Conservation (phyloP, 2,113 vertebrate genomes). For the Silurus meridionalis region DNA sequence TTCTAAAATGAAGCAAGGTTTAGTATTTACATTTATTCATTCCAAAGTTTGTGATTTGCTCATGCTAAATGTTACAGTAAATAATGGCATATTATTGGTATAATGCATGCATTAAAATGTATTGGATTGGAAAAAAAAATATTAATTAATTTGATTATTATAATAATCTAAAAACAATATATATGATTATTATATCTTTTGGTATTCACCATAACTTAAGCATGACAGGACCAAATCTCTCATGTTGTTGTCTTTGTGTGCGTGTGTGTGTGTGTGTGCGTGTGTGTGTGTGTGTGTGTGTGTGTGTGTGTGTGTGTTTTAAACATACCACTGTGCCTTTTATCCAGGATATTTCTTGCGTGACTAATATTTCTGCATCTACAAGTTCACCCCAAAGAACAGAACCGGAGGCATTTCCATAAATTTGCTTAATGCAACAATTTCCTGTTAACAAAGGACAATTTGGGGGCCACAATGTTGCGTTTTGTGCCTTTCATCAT, state of each 20-base stretch:
- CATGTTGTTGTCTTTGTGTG: neutral
- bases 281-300: neutral
- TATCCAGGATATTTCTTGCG: conserved; percentile 30
- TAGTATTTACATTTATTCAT: neutral
- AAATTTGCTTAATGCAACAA: conserved; percentile 79
- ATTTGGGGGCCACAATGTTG: conserved; percentile 69
- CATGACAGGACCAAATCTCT: neutral
- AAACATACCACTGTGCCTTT: conserved; percentile 15
- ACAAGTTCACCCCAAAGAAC: conserved; percentile 70
- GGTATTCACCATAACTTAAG: neutral
- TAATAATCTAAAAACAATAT: neutral
- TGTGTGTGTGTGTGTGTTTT: conserved; percentile 9
- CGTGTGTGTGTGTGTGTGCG: neutral
- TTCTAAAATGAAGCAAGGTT: neutral
- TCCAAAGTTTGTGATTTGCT: neutral
- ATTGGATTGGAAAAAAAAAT: no score
- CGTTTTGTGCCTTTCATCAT: conserved; percentile 72
- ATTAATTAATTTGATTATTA: neutral
- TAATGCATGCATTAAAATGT: neutral
- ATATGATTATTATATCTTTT: neutral
- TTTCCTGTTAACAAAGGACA: conserved; percentile 67
- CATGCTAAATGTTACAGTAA: neutral
- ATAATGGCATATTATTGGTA: neutral
- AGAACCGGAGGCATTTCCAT: conserved; percentile 70
- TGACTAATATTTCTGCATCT: conserved; percentile 59